Percentiles rank a stretch among this genome's conserved stretches.
Evolutionary conservation across 1,140 invertebrate species (phyloP).

Genomic region (Contarinia nasturtii): DNA sequence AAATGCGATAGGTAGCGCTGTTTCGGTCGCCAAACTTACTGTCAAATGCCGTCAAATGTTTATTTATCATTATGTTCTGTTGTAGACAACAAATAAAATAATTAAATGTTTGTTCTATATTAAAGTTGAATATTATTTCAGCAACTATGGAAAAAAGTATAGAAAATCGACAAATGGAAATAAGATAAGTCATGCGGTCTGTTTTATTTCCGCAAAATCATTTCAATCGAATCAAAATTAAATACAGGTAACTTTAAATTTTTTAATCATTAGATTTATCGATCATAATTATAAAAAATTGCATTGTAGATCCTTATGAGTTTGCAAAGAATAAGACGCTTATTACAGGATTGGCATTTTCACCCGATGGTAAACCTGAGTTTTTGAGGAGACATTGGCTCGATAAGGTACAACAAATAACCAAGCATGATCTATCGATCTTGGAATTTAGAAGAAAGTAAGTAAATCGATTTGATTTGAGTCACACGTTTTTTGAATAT

Average conservation of each 20-base stretch:
- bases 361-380: slow-evolving; percentile 66
- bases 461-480: no score
- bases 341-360: slow-evolving; percentile 59
- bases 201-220: slow-evolving; percentile 51
- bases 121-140: no score
- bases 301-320: slow-evolving; percentile 74
- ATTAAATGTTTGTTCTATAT: no score
- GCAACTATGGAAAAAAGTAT: no score
- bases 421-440: slow-evolving; percentile 77
- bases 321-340: slow-evolving; percentile 77
- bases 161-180: no score
- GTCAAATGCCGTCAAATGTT: no score
- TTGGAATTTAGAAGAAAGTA: slow-evolving; percentile 94
- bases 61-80: no score
- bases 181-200: no score
- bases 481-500: not conserved
- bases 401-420: slow-evolving; percentile 82
- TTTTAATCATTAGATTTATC: not conserved
- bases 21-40: no score
- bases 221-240: slow-evolving; percentile 77
- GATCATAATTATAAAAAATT: no score
- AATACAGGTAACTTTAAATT: slow-evolving; percentile 40
- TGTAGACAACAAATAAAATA: no score
- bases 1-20: no score
- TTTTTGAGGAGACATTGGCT: slow-evolving; percentile 84